Conservation (phyloP, 2,113 vertebrate genomes). For the Copsychus sechellarum region DNA sequence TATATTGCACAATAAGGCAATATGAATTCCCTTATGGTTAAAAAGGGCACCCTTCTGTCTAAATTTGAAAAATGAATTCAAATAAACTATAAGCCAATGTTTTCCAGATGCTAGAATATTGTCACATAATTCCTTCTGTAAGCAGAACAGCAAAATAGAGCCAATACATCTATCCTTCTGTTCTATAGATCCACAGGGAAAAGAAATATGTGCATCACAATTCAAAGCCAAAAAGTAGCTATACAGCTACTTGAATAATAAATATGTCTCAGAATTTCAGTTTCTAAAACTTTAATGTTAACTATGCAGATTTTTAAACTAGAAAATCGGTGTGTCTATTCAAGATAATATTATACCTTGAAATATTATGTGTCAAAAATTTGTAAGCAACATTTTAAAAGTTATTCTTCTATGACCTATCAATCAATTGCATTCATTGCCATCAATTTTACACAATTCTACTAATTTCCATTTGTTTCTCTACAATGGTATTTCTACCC, state of each 20-base stretch:
- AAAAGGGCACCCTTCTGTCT: slow-evolving; percentile 47
- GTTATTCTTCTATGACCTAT: neutral
- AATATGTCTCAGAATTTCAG: neutral
- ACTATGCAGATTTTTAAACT: neutral
- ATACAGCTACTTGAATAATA: neutral
- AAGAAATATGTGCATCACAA: neutral
- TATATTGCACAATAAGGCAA: slow-evolving; percentile 39
- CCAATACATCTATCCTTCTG: slow-evolving; percentile 26
- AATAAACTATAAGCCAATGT: slow-evolving; percentile 50
- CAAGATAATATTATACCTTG: neutral
- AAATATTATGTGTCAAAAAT: neutral
- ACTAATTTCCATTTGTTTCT: neutral
- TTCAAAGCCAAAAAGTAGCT: slow-evolving; percentile 10
- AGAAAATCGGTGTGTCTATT: neutral
- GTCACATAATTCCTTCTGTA: slow-evolving; percentile 38
- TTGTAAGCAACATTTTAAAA: neutral
- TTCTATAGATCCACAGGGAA: neutral
- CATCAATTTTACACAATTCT: neutral
- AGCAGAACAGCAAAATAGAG: slow-evolving; percentile 23
- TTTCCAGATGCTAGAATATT: slow-evolving; percentile 55
- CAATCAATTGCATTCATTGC: neutral
- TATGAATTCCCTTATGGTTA: slow-evolving; percentile 38
- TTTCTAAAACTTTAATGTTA: neutral
- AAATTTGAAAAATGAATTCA: slow-evolving; percentile 54
- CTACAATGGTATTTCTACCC: neutral